Evolutionary conservation across 1,140 invertebrate genomes (phyloP).

Genomic region (Diplogasteroides magnus): DNA sequence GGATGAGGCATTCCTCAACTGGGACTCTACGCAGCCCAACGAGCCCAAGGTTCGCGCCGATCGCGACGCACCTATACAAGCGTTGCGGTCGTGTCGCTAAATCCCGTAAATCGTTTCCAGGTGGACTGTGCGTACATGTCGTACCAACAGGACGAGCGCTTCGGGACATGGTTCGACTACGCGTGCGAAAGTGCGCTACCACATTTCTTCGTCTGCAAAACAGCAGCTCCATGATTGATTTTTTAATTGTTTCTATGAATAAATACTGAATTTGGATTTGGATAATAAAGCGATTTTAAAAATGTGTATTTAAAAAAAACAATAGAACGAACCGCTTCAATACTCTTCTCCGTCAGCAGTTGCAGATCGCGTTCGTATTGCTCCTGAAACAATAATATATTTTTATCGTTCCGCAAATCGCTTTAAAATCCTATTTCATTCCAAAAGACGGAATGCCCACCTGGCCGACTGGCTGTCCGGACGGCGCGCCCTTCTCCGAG

Average conservation of each 20-base stretch:
- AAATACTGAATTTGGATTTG: too few relatives aligned
- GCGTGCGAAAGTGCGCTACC: conserved; percentile 41
- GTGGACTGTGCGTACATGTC: conserved; percentile 50
- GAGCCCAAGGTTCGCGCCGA: conserved; percentile 47
- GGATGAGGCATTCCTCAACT: conserved; percentile 41
- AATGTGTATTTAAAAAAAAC: conserved; percentile 18
- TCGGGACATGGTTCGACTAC: conserved; percentile 51
- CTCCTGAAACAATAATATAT: too few relatives aligned
- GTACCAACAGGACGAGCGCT: conserved; percentile 43
- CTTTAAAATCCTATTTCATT: too few relatives aligned
- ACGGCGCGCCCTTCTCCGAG: conserved; percentile 41
- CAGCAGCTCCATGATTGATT: conserved; percentile 12
- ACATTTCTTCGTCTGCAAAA: conserved; percentile 50
- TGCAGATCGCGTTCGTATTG: conserved; percentile 52
- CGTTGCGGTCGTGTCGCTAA: too few relatives aligned
- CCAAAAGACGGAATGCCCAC: too few relatives aligned
- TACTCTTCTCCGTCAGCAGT: conserved; percentile 46
- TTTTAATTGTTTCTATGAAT: too few relatives aligned
- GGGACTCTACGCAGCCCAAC: conserved; percentile 49
- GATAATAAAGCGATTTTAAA: too few relatives aligned
- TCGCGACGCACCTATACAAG: too few relatives aligned
- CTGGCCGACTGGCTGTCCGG: too few relatives aligned
- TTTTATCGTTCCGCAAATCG: too few relatives aligned
- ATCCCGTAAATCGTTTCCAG: neutral
- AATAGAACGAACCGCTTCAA: conserved; percentile 33